Evolutionary conservation across 2,113 vertebrate species (phyloP).

Genomic region (Catharus bicknelli): DNA sequence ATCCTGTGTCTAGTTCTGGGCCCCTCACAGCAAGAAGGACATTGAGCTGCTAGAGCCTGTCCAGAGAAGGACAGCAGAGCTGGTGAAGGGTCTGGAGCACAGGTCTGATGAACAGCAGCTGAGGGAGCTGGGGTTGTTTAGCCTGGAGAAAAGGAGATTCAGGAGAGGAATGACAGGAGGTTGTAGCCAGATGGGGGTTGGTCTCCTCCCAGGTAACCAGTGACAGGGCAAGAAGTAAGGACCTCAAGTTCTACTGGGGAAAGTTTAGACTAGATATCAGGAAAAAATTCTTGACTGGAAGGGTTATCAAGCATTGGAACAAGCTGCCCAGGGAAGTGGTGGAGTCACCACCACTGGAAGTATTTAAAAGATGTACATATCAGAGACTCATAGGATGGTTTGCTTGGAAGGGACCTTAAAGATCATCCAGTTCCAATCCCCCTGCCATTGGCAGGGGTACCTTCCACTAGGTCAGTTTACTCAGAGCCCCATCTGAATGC

Average conservation of each 20-base stretch:
- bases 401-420: neutral
- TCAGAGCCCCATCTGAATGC: neutral
- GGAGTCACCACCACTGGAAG: neutral
- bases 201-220: neutral
- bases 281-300: neutral
- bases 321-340: neutral
- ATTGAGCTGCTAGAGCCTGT: accelerated
- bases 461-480: neutral
- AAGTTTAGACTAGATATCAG: neutral
- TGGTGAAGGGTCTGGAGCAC: neutral
- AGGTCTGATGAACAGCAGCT: neutral
- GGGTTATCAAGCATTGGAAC: neutral
- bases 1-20: neutral
- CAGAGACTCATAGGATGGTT: neutral
- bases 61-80: accelerated
- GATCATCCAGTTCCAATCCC: neutral
- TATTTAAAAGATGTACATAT: neutral
- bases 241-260: no score
- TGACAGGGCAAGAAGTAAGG: neutral
- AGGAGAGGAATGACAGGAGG: neutral
- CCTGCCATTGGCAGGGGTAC: neutral
- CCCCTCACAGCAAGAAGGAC: neutral
- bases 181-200: no score
- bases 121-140: neutral
- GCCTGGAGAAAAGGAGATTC: neutral